phyloP scores from a whole-genome alignment of 2,113 vertebrate genomes.

The Pteropus alecto region DNA sequence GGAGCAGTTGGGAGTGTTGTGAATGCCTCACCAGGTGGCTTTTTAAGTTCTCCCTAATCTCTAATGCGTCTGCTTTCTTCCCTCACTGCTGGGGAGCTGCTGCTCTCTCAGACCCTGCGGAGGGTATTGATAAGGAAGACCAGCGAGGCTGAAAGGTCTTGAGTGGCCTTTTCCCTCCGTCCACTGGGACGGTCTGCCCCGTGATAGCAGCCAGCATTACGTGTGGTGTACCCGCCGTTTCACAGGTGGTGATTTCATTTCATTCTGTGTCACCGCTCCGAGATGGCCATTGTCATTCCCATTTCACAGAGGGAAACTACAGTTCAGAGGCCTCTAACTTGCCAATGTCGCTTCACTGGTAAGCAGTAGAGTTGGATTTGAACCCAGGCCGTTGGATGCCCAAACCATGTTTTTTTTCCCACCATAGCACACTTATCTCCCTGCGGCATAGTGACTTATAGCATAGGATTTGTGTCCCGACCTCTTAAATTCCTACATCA shows the following conservation, averaged over 20 bases:
- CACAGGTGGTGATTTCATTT: neutral
- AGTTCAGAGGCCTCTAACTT: neutral
- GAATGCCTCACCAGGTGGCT: neutral
- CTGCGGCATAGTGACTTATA: neutral
- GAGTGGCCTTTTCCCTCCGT: neutral
- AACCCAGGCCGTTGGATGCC: neutral
- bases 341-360: neutral
- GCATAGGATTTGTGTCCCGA: neutral
- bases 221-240: neutral
- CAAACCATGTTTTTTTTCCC: neutral
- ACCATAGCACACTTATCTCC: accelerated
- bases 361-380: neutral
- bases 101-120: neutral
- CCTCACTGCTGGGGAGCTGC: neutral
- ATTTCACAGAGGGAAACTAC: neutral
- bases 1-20: neutral
- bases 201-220: neutral
- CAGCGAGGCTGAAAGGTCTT: neutral
- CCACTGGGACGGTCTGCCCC: neutral
- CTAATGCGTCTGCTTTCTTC: neutral
- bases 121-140: neutral
- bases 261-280: neutral
- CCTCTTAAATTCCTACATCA: neutral
- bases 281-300: neutral
- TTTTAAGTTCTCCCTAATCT: constrained; percentile 26